Percentiles rank a stretch among this genome's conserved stretches.
phyloP scores from a whole-genome alignment of 2,888 invertebrate genomes.

The Cremastobaeus sp. region DNA sequence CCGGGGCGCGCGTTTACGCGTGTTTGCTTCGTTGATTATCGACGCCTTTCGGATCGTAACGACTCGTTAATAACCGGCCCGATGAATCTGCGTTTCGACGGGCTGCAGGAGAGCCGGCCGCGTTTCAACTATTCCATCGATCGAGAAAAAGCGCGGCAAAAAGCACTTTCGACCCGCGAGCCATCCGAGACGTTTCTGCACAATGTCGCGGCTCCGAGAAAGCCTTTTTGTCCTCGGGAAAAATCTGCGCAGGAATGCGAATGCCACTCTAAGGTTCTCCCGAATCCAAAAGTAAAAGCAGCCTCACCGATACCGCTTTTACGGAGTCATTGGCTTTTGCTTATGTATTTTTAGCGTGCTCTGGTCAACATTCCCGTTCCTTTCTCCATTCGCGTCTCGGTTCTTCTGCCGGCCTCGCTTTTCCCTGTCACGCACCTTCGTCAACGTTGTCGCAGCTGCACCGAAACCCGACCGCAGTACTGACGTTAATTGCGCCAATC shows the following conservation, averaged over 20 bases:
- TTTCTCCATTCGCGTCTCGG: constrained; percentile 51
- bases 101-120: background rate
- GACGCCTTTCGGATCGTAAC: too few species aligned
- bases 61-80: too few species aligned
- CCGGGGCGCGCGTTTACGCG: background rate
- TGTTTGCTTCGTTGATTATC: background rate
- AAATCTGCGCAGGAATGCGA: constrained; percentile 57
- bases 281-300: constrained; percentile 68
- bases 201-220: constrained; percentile 15
- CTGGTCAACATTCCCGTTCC: constrained; percentile 70
- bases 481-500: constrained; percentile 65
- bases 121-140: background rate
- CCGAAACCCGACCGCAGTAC: constrained; percentile 57
- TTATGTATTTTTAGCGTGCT: constrained; percentile 66
- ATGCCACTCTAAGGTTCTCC: constrained; percentile 57
- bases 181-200: background rate
- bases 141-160: background rate
- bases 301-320: constrained; percentile 55
- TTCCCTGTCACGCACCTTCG: constrained; percentile 58
- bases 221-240: constrained; percentile 47
- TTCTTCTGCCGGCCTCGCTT: constrained; percentile 51
- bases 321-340: constrained; percentile 68
- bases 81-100: too few species aligned
- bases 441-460: constrained; percentile 60
- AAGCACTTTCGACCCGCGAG: background rate